Evolutionary conservation across 2,888 invertebrate species (phyloP), one percentile per base, ranked within the genome.

Genomic region (Gymnocheta viridis): DNA sequence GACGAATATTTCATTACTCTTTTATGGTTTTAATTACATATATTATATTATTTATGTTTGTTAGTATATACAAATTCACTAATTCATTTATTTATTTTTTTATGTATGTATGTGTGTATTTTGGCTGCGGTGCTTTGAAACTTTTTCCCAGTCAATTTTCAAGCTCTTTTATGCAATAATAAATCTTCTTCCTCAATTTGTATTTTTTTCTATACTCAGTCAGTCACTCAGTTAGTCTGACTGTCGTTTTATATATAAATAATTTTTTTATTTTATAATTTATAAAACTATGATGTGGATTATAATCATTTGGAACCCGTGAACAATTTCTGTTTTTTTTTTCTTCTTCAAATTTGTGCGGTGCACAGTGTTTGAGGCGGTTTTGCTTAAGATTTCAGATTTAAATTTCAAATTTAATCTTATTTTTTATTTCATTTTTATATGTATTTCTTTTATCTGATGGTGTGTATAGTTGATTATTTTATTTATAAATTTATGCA

Each of bases 171-270:
- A 76, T 81, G 81, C 62, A 81, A 81, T 62, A 70, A 38, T 14
- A 67, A 58, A 77, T 58, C 73, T 62, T 74, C 81, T 81, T 81
- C 74, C 81, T 81, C 74, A 81, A 81, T 81, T 69, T 76, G 49
- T 66, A 74, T 51, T 62, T 73, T 44, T 64, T 4, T 77, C n/a
- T 51, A 32, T 60, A 27, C 32, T 2, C 10, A 44, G 27, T 12
- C 35, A n/a, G 17, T 51, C 10, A 9, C 12, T 10, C 51, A 2
- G 51, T 35, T 7, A n/a, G 44, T 32, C 22, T 32, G 66, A 9
- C 14, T 44, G 62, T n/a, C 66, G 12, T 69, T 69, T 29, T 32
- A 7, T 14, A 17, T 24, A 35, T 32, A 32, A 19, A 22, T 56
- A 24, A 24, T 54, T 35, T 41, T 62, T 7, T 54, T n/a, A n/a